Conservation (phyloP, 1,140 invertebrate species). For the Drosophila pseudoananassae region DNA sequence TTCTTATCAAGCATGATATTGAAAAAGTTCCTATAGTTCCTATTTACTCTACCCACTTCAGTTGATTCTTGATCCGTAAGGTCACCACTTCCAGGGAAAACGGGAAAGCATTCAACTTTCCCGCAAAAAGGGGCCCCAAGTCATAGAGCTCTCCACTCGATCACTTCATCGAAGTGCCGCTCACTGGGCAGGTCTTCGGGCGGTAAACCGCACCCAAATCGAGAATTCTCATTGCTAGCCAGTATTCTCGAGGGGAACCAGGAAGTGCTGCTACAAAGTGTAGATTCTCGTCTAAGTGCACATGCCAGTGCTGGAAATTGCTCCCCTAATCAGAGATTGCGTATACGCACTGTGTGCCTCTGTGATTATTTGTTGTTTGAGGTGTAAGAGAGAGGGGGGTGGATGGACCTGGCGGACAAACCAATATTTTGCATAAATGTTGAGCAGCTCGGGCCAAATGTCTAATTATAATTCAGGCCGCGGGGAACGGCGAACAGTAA, state of each 20-base stretch:
- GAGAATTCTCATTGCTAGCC: constrained; percentile 43
- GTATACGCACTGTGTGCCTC: constrained; percentile 68
- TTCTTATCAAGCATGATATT: background rate
- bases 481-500: constrained; percentile 40
- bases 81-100: constrained; percentile 16
- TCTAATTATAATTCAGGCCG: constrained; percentile 68
- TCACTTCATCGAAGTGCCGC: background rate
- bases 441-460: constrained; percentile 50
- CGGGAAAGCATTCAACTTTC: constrained; percentile 24
- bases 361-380: constrained; percentile 51
- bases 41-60: constrained; percentile 2
- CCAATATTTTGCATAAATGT: constrained; percentile 78
- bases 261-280: constrained; percentile 44
- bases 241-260: constrained; percentile 39
- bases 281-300: constrained; percentile 24
- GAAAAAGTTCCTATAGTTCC: background rate
- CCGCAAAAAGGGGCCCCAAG: constrained; percentile 1
- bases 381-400: background rate
- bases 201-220: constrained; percentile 50
- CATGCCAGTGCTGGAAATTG: constrained; percentile 12
- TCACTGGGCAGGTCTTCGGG: constrained; percentile 9
- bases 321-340: constrained; percentile 69
- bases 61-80: background rate
- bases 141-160: background rate
- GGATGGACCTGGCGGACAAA: constrained; percentile 11